phyloP scores from a whole-genome alignment of 2,888 invertebrate species.

The Ophioninae sp. region DNA sequence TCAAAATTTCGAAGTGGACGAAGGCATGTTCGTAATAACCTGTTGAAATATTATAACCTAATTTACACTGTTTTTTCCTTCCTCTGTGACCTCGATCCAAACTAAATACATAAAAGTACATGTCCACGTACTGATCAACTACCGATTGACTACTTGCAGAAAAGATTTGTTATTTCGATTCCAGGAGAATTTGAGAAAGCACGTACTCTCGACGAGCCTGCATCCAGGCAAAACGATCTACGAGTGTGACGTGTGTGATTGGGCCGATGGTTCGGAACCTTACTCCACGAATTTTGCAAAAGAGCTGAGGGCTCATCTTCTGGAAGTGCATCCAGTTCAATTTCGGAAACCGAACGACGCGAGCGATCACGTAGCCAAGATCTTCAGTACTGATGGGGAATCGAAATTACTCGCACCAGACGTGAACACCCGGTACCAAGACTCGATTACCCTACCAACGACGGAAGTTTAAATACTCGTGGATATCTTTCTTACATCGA shows the following conservation, averaged over 20 bases:
- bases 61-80: no score
- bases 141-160: no score
- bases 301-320: slow-evolving; percentile 86
- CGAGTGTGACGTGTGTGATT: slow-evolving; percentile 86
- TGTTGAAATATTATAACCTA: no score
- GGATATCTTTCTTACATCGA: slow-evolving; percentile 7
- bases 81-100: no score
- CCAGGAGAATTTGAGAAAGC: slow-evolving; percentile 94
- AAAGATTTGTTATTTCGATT: slow-evolving; percentile 58
- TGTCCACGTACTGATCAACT: no score
- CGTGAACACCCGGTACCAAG: slow-evolving; percentile 27
- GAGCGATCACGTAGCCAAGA: slow-evolving; percentile 81
- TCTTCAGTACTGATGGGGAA: slow-evolving; percentile 79
- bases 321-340: slow-evolving; percentile 82
- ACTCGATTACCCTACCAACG: slow-evolving; percentile 23
- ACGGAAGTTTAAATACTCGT: slow-evolving; percentile 14
- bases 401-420: slow-evolving; percentile 11
- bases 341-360: slow-evolving; percentile 83
- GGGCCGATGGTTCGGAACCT: slow-evolving; percentile 79
- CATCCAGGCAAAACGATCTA: slow-evolving; percentile 91
- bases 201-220: slow-evolving; percentile 89
- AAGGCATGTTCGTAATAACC: no score
- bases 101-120: no score
- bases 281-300: slow-evolving; percentile 86
- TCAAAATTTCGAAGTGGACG: no score